Percentiles rank a stretch among this genome's conserved stretches.
Conservation (phyloP, 2,113 vertebrate species). For the Pollachius pollachius region DNA sequence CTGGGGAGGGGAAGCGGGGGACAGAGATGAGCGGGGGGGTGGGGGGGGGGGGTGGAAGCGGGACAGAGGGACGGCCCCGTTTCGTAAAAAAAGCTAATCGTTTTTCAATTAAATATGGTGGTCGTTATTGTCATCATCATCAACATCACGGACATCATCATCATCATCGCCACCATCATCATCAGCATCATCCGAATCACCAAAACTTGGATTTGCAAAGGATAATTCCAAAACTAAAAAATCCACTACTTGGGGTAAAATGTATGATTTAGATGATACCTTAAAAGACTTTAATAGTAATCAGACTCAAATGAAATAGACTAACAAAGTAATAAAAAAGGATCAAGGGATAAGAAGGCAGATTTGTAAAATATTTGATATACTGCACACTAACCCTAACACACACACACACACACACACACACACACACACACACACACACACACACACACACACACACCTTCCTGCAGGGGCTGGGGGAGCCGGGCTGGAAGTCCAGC, state of each 20-base stretch:
- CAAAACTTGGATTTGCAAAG: too few species aligned
- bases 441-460: slow-evolving; percentile 53
- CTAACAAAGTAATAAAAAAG: too few species aligned
- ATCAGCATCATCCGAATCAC: too few species aligned
- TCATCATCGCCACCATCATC: too few species aligned
- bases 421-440: slow-evolving; percentile 1
- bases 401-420: not conserved
- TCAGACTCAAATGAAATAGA: too few species aligned
- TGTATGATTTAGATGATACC: too few species aligned
- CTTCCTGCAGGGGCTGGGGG: slow-evolving; percentile 94
- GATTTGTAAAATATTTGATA: too few species aligned
- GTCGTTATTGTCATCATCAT: not conserved
- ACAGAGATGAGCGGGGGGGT: slow-evolving; percentile 20
- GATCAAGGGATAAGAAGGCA: too few species aligned
- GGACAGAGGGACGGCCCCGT: not conserved
- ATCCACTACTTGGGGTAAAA: too few species aligned
- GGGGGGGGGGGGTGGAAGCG: slow-evolving; percentile 17
- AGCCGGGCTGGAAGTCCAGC: slow-evolving; percentile 92
- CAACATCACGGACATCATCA: too few species aligned
- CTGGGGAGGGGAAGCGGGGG: slow-evolving; percentile 57
- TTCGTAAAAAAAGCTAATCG: not conserved
- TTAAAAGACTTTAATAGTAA: too few species aligned
- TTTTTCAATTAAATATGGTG: not conserved
- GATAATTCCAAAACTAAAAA: too few species aligned
- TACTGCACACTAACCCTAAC: not conserved